A percentile compares a stretch with the other conserved stretches of the same genome.
Conservation (phyloP, 2,113 vertebrate species). For the Casuarius casuarius region DNA sequence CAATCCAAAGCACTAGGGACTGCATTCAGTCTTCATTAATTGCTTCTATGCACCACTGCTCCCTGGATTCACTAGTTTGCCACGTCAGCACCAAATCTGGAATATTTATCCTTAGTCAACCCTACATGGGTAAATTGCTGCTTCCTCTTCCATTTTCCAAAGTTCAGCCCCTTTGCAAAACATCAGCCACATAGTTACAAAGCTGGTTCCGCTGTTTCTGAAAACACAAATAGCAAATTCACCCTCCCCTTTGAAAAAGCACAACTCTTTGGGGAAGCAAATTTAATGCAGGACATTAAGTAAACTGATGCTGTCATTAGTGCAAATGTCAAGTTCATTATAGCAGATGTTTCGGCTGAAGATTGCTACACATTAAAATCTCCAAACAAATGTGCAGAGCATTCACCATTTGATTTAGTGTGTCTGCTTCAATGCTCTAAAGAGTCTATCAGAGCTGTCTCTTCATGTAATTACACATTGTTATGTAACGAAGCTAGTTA, state of each 20-base stretch:
- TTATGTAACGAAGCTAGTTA: neutral
- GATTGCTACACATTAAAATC: slow-evolving; percentile 62
- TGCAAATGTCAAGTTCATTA: slow-evolving; percentile 78
- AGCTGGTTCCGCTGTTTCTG: accelerated
- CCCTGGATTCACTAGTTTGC: neutral
- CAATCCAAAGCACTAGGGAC: neutral
- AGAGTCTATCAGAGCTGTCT: neutral
- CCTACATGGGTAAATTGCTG: neutral
- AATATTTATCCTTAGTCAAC: neutral
- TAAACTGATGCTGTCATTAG: slow-evolving; percentile 69
- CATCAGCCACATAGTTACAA: neutral
- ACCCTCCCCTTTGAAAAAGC: slow-evolving; percentile 21
- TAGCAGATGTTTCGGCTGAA: slow-evolving; percentile 70
- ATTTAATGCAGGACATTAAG: slow-evolving; percentile 75
- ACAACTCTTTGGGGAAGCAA: slow-evolving; percentile 48
- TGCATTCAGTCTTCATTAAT: slow-evolving; percentile 19
- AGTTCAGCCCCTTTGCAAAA: neutral
- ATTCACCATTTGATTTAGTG: slow-evolving; percentile 49
- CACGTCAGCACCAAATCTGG: slow-evolving; percentile 1
- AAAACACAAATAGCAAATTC: slow-evolving; percentile 3
- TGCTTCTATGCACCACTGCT: neutral
- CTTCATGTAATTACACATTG: neutral
- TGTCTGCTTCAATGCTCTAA: neutral
- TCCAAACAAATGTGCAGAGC: slow-evolving; percentile 42
- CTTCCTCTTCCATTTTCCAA: neutral